Conservation (phyloP, 2,797 vertebrate species). For the Echiichthys vipera region DNA sequence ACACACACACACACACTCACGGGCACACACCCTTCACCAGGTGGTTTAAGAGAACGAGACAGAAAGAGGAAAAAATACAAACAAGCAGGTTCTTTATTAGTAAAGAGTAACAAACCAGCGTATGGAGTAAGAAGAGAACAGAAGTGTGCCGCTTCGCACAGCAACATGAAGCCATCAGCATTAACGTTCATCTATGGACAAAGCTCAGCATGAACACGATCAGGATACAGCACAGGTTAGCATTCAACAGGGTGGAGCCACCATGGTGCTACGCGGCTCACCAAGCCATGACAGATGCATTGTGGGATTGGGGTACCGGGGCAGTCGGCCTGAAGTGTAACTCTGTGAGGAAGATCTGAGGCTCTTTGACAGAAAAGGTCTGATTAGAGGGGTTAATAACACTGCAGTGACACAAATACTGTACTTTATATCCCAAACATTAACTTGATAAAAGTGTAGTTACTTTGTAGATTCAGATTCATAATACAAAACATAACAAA, state of each 20-base stretch:
- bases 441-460: neutral
- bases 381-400: neutral
- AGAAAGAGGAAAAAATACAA: conserved; percentile 8
- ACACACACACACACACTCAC: too few relatives aligned
- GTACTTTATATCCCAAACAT: neutral
- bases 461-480: neutral
- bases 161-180: conserved; percentile 36
- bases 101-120: conserved; percentile 67
- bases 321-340: neutral
- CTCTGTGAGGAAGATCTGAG: conserved; percentile 5
- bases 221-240: conserved; percentile 18
- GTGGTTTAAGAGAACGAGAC: neutral
- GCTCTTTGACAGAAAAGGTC: neutral
- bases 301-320: conserved; percentile 6
- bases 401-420: neutral
- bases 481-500: neutral
- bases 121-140: conserved; percentile 47
- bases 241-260: conserved; percentile 31
- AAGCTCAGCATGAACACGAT: conserved; percentile 42
- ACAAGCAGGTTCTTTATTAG: conserved; percentile 71
- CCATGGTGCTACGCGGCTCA: conserved; percentile 9
- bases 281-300: conserved; percentile 38
- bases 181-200: conserved; percentile 29
- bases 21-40: neutral
- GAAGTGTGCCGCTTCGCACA: conserved; percentile 15